These are phyloP conservation scores for Xenopus laevis DNA, from an alignment of 2,113 vertebrate genomes.

Conservation along the genomic window DNA sequence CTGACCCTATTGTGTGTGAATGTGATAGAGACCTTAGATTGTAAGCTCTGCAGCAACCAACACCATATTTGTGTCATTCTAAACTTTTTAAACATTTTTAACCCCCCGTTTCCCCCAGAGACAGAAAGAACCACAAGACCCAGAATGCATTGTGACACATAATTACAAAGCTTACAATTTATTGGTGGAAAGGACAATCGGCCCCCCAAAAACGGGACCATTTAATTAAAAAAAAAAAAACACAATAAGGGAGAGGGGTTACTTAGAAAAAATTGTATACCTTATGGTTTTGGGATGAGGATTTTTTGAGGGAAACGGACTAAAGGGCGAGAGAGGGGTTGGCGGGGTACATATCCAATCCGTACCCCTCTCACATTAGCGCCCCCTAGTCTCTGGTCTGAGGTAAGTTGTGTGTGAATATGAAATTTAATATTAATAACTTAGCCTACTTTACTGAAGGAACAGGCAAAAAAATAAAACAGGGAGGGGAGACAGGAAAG, in stretches of 20 bases:
- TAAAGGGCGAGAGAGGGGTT: slow-evolving; percentile 24
- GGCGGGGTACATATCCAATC: slow-evolving; percentile 5
- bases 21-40: no score
- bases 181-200: slow-evolving; percentile 44
- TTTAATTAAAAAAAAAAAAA: slow-evolving; percentile 34
- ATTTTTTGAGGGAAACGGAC: slow-evolving; percentile 25
- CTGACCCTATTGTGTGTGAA: no score
- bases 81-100: no score
- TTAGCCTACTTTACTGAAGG: slow-evolving; percentile 44
- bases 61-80: no score
- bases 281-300: slow-evolving; percentile 35
- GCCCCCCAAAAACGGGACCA: slow-evolving; percentile 43
- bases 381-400: slow-evolving; percentile 28
- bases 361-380: slow-evolving; percentile 6
- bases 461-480: slow-evolving; percentile 28
- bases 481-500: not conserved
- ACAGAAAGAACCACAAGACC: slow-evolving; percentile 36
- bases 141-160: slow-evolving; percentile 43
- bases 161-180: slow-evolving; percentile 46
- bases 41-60: no score
- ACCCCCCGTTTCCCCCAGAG: no score
- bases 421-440: slow-evolving; percentile 43
- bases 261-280: slow-evolving; percentile 32
- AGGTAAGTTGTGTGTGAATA: slow-evolving; percentile 44
- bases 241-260: slow-evolving; percentile 19